A percentile compares a stretch with the other conserved stretches of the same genome.
phyloP scores from a whole-genome alignment of 2,797 vertebrate genomes.

The Centroberyx gerrardi region DNA sequence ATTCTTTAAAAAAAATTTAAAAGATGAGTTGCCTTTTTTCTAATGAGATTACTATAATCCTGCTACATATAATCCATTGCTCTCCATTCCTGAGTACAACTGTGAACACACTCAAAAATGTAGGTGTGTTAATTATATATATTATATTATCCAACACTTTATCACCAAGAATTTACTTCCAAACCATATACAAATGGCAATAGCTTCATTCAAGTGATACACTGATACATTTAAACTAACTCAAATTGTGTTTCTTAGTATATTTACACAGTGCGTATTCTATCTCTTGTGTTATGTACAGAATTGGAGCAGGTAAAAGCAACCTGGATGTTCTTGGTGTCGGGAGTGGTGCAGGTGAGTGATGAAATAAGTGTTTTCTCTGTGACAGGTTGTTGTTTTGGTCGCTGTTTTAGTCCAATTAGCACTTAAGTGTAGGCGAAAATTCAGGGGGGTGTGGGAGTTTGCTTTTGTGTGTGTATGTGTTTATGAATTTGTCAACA shows the following conservation, averaged over 20 bases:
- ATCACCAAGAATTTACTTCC: neutral
- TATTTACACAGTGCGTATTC: neutral
- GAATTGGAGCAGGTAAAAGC: slow-evolving; percentile 85
- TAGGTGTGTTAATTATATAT: no score
- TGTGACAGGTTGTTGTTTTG: neutral
- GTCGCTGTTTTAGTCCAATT: no score
- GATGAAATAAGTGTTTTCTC: neutral
- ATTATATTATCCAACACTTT: neutral
- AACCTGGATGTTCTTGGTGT: slow-evolving; percentile 89
- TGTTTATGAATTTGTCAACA: no score
- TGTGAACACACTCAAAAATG: no score
- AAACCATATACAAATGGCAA: neutral
- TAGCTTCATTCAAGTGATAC: neutral
- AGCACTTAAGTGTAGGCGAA: no score
- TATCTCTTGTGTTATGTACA: slow-evolving; percentile 59
- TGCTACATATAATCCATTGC: neutral
- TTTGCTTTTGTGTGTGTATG: no score
- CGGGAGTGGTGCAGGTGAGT: slow-evolving; percentile 91
- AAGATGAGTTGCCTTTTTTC: no score
- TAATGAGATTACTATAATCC: no score
- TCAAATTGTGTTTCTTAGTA: neutral
- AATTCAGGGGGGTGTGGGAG: no score
- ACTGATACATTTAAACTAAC: neutral
- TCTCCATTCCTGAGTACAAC: neutral
- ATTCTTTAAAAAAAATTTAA: no score